Evolutionary conservation across 1,140 invertebrate species (phyloP).

Genomic region (Plectrocnemia conspersa): DNA sequence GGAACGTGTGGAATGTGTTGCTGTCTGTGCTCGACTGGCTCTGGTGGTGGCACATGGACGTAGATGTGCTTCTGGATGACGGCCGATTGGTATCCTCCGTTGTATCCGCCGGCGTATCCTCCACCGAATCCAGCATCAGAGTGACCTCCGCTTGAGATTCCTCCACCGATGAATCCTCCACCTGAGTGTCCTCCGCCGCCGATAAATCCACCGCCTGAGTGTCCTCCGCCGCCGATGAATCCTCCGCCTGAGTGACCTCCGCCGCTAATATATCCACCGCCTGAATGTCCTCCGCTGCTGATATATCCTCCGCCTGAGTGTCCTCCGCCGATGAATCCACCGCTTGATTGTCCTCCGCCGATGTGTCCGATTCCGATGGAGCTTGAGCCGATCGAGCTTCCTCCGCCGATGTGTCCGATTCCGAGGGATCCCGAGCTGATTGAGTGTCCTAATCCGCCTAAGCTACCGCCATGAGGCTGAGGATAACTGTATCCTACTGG

Average conservation of each 20-base stretch:
- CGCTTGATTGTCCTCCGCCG: slow-evolving; percentile 25
- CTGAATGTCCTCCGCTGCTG: slow-evolving; percentile 31
- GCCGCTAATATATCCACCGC: slow-evolving; percentile 36
- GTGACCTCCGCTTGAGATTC: slow-evolving; percentile 27
- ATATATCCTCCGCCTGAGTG: slow-evolving; percentile 32
- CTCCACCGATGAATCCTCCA: slow-evolving; percentile 30
- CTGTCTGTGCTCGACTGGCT: slow-evolving; percentile 59
- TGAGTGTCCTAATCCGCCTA: slow-evolving; percentile 2
- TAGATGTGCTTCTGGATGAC: slow-evolving; percentile 67
- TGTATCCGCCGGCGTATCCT: slow-evolving; percentile 38
- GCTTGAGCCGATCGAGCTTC: slow-evolving; percentile 12
- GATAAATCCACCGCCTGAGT: slow-evolving; percentile 32
- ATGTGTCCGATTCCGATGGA: slow-evolving; percentile 34
- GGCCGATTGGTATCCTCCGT: slow-evolving; percentile 33
- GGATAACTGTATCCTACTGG: slow-evolving; percentile 47
- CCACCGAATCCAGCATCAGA: slow-evolving; percentile 34
- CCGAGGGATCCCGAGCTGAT: slow-evolving; percentile 28
- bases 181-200: slow-evolving; percentile 36
- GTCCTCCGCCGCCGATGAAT: slow-evolving; percentile 31
- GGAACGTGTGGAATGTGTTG: slow-evolving; percentile 46
- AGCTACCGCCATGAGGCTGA: slow-evolving; percentile 37
- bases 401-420: slow-evolving; percentile 26
- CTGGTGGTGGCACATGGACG: slow-evolving; percentile 74
- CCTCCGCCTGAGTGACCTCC: slow-evolving; percentile 39
- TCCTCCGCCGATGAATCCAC: slow-evolving; percentile 32